These are phyloP conservation scores for Rhagonycha fulva DNA, from an alignment of 2,888 invertebrate species.

Conservation along the genomic window DNA sequence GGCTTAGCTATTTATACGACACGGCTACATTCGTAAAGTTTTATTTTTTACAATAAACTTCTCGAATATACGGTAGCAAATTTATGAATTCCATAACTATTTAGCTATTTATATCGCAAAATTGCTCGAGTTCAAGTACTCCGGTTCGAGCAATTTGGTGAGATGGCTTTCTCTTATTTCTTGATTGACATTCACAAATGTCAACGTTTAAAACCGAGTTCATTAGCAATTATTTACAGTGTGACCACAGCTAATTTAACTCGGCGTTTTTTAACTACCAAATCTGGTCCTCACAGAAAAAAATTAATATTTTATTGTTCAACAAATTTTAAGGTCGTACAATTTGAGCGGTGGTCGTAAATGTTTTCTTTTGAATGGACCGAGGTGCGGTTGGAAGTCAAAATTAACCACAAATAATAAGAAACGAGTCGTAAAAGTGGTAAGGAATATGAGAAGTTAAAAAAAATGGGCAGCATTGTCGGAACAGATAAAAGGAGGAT, in stretches of 20 bases:
- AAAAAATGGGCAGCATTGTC: background rate
- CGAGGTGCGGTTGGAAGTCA: background rate
- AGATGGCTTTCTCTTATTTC: background rate
- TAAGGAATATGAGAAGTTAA: background rate
- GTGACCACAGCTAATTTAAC: background rate
- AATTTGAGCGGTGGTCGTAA: background rate
- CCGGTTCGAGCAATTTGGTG: background rate
- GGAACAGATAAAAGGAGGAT: background rate
- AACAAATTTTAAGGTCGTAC: background rate
- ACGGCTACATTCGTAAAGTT: background rate
- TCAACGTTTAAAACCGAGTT: background rate
- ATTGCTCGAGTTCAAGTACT: slow-evolving; percentile 14
- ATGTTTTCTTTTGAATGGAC: background rate
- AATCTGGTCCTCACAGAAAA: background rate
- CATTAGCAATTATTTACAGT: background rate
- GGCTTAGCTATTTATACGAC: slow-evolving; percentile 8
- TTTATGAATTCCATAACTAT: background rate
- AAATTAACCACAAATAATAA: background rate
- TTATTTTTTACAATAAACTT: background rate
- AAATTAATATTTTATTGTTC: background rate
- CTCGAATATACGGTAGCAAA: background rate
- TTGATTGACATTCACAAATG: background rate
- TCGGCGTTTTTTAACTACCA: background rate
- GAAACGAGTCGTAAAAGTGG: background rate
- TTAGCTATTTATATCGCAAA: background rate